phyloP scores from a whole-genome alignment of 2,888 invertebrate genomes.

The Automeris io region DNA sequence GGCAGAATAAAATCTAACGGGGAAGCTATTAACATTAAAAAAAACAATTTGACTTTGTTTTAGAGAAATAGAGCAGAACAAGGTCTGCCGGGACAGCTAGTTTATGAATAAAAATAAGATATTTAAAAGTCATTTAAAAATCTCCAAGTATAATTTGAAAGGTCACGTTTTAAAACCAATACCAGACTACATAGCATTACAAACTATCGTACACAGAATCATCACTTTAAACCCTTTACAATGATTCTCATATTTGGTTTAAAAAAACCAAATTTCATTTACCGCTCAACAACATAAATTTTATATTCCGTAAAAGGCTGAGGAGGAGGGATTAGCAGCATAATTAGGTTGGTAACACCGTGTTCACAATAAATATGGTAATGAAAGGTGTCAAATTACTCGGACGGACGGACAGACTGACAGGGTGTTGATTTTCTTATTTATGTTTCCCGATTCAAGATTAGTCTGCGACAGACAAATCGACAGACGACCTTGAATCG shows the following conservation, averaged over 20 bases:
- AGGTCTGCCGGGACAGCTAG: no score
- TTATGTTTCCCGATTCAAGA: slow-evolving; percentile 27
- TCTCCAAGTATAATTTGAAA: not conserved
- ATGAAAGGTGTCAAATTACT: slow-evolving; percentile 74
- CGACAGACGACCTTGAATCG: slow-evolving; percentile 46
- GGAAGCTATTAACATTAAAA: no score
- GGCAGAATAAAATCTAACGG: no score
- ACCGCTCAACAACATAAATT: not conserved
- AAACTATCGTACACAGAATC: slow-evolving; percentile 23
- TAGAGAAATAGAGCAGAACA: no score
- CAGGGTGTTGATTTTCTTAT: slow-evolving; percentile 61
- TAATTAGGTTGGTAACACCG: slow-evolving; percentile 16
- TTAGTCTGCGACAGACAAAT: slow-evolving; percentile 42
- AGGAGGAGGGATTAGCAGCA: not conserved
- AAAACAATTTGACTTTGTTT: no score
- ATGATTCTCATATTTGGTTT: slow-evolving; percentile 46
- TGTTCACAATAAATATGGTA: slow-evolving; percentile 70
- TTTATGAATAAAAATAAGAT: slow-evolving; percentile 1
- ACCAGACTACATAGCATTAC: slow-evolving; percentile 26
- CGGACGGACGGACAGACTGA: slow-evolving; percentile 50
- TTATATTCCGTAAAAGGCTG: not conserved
- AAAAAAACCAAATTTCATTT: slow-evolving; percentile 18
- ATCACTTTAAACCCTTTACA: slow-evolving; percentile 30
- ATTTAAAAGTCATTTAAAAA: not conserved
- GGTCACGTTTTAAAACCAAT: slow-evolving; percentile 26